Base-by-base conservation (phyloP, 2,797 vertebrate genomes). In the Denticeps clupeoides region DNA sequence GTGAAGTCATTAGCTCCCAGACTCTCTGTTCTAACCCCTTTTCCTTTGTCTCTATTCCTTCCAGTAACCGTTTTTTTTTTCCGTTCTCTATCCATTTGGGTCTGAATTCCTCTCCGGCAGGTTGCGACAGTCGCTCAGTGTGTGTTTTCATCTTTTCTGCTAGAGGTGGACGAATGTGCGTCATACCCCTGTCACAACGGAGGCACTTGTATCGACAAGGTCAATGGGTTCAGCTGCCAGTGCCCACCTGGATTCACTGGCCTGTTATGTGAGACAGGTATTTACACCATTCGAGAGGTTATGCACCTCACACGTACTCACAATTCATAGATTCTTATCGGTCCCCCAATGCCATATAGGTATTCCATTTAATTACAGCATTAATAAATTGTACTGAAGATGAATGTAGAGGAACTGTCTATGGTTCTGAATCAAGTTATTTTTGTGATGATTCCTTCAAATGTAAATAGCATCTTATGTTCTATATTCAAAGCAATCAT, bases 81-180 rank as follows among this genome's bases (percentile, higher is more conserved):
- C 12, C 18, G 19, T 40, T 5, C 40, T 19, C 21, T 24, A 21
- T 24, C 21, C 24, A 7, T 22, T 31, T n/a, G 8, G 4, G 2
- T 2, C 31, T 4, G 9, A 33, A 31, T 32, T 9, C 5, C 31
- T 5, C 31, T 4, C 31, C 33, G 4, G 4, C 10, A 33, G 24
- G 25, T 5, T 25, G 7, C 25, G 24, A 25, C 5, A 41, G 4
- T 41, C 38, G 26, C 5, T 45, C 26, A 3, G 26, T 45, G 10
- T 25, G 24, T 25, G 24, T 25, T 5, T 25, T 24, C 25, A 24
- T 25, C 1, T 40, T 27, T 26, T 44, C 2, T 53, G 35, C 45
- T 64, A 98, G 93, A 96, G 59, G 85, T 96, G 53, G 70, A 95
- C 1, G 90, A 91, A 62, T 98, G 93, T 48, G 79, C 82, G 22